phyloP scores from a whole-genome alignment of 2,113 vertebrate genomes.

The Onychostoma macrolepis region DNA sequence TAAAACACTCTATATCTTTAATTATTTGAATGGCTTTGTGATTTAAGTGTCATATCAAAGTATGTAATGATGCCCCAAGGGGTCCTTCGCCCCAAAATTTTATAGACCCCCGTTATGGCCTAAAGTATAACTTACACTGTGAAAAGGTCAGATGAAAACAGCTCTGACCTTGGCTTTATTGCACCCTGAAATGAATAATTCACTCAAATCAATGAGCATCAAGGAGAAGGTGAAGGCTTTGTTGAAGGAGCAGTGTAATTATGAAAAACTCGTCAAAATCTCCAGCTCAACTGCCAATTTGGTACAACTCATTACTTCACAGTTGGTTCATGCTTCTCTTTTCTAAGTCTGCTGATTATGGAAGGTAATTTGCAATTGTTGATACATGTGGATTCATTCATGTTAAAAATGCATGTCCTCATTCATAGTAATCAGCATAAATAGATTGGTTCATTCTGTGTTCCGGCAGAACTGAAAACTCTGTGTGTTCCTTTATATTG shows the following conservation, averaged over 20 bases:
- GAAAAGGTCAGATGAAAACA: neutral
- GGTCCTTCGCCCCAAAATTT: neutral
- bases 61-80: neutral
- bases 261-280: conserved; percentile 18
- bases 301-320: conserved; percentile 4
- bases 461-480: neutral
- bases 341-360: conserved; percentile 17
- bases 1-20: neutral
- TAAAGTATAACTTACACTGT: neutral
- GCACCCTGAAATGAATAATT: neutral
- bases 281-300: conserved; percentile 16
- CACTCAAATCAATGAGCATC: conserved; percentile 1
- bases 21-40: neutral
- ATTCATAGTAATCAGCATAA: conserved; percentile 22
- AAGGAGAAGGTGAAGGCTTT: conserved; percentile 17
- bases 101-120: neutral
- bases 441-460: conserved; percentile 11
- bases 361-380: conserved; percentile 21
- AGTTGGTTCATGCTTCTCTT: conserved; percentile 20
- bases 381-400: conserved; percentile 37
- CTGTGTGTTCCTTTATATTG: neutral
- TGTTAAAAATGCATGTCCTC: conserved; percentile 29
- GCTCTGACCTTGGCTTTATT: neutral
- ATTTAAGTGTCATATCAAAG: neutral
- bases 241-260: neutral